Conservation (phyloP, 2,113 vertebrate species). For the Catharus fuscescens region DNA sequence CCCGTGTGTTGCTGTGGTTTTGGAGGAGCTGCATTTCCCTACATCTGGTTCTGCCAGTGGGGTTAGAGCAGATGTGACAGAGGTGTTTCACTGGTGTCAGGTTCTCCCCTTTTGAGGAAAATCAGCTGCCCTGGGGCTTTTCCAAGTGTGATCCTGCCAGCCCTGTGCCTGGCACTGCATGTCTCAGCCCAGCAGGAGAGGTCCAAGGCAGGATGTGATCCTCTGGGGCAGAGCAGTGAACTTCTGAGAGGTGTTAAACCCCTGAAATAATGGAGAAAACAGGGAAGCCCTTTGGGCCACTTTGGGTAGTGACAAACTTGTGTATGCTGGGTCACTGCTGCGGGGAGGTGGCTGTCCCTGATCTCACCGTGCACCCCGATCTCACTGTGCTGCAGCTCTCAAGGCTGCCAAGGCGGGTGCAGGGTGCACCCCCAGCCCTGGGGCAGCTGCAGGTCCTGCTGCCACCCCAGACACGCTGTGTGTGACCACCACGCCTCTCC, state of each 20-base stretch:
- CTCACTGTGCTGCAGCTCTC: neutral
- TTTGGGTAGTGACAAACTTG: neutral
- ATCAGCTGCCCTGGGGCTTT: neutral
- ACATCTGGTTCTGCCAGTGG: accelerated
- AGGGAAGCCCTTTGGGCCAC: accelerated
- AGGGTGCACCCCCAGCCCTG: neutral
- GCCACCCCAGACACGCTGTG: accelerated
- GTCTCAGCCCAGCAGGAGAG: neutral
- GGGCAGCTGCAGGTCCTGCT: neutral
- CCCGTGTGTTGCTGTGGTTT: neutral
- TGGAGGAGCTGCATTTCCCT: accelerated
- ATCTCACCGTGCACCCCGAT: accelerated
- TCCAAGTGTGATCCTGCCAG: accelerated
- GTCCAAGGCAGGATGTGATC: neutral
- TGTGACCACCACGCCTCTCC: neutral
- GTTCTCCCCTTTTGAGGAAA: neutral
- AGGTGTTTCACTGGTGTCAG: accelerated
- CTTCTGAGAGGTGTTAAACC: neutral
- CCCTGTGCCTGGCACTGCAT: accelerated
- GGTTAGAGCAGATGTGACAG: accelerated
- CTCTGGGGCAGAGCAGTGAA: neutral
- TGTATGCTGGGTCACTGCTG: neutral
- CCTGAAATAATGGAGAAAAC: neutral
- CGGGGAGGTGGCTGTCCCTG: accelerated
- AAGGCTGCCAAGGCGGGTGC: accelerated